Evolutionary conservation across 2,113 vertebrate species (phyloP), one percentile per base, ranked within the genome.

Genomic region (Chrysemys picta): DNA sequence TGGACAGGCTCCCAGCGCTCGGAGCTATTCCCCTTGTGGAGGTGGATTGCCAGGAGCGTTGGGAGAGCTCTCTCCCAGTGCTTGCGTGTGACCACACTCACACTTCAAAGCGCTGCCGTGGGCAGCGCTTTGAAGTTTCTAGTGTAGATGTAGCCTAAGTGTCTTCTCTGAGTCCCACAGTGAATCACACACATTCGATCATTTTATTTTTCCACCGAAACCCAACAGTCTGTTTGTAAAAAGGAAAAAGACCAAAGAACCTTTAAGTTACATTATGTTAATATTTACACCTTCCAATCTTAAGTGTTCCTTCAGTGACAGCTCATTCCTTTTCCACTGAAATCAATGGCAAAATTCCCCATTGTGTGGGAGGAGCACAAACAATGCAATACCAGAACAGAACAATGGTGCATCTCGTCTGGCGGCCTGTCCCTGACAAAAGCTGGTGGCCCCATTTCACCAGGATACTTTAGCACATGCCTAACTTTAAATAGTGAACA

Each of bases 231-330:
- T 94, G 94, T 93, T 96, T 95, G 95, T 96, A 97, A 97, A 97
- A 97, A 96, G 97, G 96, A 96, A 97, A 97, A 83, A 96, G 96
- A 96, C 94, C 90, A 93, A 96, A 97, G 93, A 97, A 91, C 94
- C 87, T 95, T 89, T 88, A 97, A 97, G 94, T 97, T 96, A 97
- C 65, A 72, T 72, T 38, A 72, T 17, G 65, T 72, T n/a, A n/a
- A 95, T 97, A 96, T 97, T 96, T 97, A 96, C 79, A 57, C 96
- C 97, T 97, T 96, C 96, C 96, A 97, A 95, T 96, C 96, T 95
- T 92, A 94, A 93, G 96, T 93, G 92, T 89, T 96, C 96, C 95
- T 97, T 96, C 95, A 97, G 96, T 96, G 95, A 96, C 96, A 96
- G 89, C 85, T 89, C 94, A 52, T 91, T 85, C 75, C 94, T 97